Evolutionary conservation across 1,140 invertebrate species (phyloP), one percentile per base, ranked within the genome.

Genomic region (Onthophagus taurus): DNA sequence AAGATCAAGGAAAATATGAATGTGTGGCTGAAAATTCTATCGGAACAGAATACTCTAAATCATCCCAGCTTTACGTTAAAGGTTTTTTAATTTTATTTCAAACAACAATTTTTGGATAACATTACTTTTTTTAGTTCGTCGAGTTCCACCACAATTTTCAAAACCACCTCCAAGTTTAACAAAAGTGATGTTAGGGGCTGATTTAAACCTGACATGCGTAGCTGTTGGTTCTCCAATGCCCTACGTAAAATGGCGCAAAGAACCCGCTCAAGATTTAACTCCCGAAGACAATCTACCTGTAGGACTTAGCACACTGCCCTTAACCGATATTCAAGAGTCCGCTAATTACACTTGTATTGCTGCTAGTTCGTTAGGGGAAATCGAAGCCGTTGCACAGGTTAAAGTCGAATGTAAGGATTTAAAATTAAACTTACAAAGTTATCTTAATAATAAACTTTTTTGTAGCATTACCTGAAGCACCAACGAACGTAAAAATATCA

Each of bases 181-280:
- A 38, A 89, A 95, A 63, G 91, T 98, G 18, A 89, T 88, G 79
- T 71, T 92, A 11, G 91, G 91, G 5, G 81, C 81, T 0, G 83
- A 83, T 55, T 68, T 97, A 33, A 97, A 95, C 64, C 69, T 99
- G 33, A 94, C 91, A 29, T 98, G 96, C 63, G 90, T 97, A 9
- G 96, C 94, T 11, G 83, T 90, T 5, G 95, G 96, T 0, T 90
- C 94, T 0, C 96, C 96, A 0, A 96, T 97, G 91, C 96, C 96
- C 0, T 84, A 80, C 54, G 92, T 99, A 34, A 94, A 90, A 66
- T 99, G 93, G 93, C 78, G 85, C 44, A 87, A 89, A 68, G 91
- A 85, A 60, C 72, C 77, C 13, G 78, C 77, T 3, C 76, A 78
- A 57, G 87, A 90, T 65, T 63, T 92, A 14, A 89, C 86, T 1